Conservation (phyloP, 2,888 invertebrate species). For the Drosophila anomelani region DNA sequence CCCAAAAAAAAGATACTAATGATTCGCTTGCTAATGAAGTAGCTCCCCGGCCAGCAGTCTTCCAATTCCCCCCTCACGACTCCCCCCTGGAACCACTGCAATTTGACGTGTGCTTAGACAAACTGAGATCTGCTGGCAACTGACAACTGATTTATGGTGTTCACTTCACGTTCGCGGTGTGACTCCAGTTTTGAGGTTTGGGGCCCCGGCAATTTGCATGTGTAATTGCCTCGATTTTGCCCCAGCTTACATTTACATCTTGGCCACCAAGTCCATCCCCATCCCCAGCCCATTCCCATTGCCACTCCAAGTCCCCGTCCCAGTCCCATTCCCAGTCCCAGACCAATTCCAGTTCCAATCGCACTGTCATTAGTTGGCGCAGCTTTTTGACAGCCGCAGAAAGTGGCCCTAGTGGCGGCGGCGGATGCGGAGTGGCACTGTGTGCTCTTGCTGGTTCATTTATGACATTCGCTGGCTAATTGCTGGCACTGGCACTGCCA, state of each 20-base stretch:
- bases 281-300: constrained; percentile 4
- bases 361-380: constrained; percentile 41
- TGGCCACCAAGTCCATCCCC: constrained; percentile 1
- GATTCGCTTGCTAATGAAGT: constrained; percentile 22
- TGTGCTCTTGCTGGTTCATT: constrained; percentile 32
- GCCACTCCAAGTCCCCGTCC: not conserved
- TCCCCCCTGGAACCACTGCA: constrained; percentile 13
- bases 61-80: not conserved
- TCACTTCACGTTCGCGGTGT: constrained; percentile 25
- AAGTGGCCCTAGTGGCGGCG: constrained; percentile 32
- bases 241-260: constrained; percentile 36
- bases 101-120: constrained; percentile 36
- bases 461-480: constrained; percentile 59
- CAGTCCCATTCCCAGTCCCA: constrained; percentile 14
- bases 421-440: constrained; percentile 8
- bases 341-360: constrained; percentile 36
- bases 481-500: constrained; percentile 37
- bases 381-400: constrained; percentile 46
- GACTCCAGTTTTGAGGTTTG: constrained; percentile 34
- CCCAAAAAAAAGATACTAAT: constrained; percentile 12
- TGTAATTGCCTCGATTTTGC: constrained; percentile 52
- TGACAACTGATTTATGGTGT: constrained; percentile 50
- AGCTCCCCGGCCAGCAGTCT: constrained; percentile 6
- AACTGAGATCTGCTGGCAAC: constrained; percentile 34
- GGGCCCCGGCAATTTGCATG: constrained; percentile 61